Conservation (phyloP, 1,140 invertebrate genomes). For the Pogonomyrmex californicus region DNA sequence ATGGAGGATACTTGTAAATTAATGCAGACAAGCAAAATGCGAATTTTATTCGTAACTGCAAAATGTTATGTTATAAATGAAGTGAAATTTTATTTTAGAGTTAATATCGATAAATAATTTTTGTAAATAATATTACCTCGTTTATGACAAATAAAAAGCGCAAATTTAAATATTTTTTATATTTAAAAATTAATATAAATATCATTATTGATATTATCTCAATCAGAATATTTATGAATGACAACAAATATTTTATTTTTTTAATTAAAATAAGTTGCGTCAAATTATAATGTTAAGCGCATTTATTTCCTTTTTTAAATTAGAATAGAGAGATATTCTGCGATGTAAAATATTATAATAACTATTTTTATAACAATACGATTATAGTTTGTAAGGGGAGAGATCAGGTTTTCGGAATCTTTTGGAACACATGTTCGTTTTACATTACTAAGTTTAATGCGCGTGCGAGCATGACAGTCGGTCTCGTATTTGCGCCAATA, state of each 20-base stretch:
- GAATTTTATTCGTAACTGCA: neutral
- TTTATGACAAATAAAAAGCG: neutral
- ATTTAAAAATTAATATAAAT: neutral
- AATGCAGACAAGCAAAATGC: slow-evolving; percentile 27
- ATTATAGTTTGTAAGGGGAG: neutral
- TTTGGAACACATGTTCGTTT: slow-evolving; percentile 20
- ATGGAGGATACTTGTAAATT: slow-evolving; percentile 50
- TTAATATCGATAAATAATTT: slow-evolving; percentile 27
- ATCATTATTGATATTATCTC: neutral
- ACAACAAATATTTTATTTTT: neutral
- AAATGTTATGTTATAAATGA: slow-evolving; percentile 13
- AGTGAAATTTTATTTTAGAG: slow-evolving; percentile 23
- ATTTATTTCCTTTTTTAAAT: slow-evolving; percentile 7
- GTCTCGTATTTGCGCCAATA: slow-evolving; percentile 52
- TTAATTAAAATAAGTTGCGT: neutral
- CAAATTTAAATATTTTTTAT: slow-evolving; percentile 25
- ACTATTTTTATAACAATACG: slow-evolving; percentile 36
- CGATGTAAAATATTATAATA: neutral
- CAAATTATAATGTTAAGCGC: slow-evolving; percentile 7
- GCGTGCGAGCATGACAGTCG: slow-evolving; percentile 3
- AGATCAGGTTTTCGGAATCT: slow-evolving; percentile 37
- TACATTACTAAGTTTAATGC: slow-evolving; percentile 15
- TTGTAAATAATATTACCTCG: slow-evolving; percentile 23
- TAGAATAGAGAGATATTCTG: neutral
- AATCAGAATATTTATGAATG: slow-evolving; percentile 12